These are phyloP conservation scores for Bombus balteatus DNA, from an alignment of 1,140 invertebrate genomes.

Conservation along the genomic window DNA sequence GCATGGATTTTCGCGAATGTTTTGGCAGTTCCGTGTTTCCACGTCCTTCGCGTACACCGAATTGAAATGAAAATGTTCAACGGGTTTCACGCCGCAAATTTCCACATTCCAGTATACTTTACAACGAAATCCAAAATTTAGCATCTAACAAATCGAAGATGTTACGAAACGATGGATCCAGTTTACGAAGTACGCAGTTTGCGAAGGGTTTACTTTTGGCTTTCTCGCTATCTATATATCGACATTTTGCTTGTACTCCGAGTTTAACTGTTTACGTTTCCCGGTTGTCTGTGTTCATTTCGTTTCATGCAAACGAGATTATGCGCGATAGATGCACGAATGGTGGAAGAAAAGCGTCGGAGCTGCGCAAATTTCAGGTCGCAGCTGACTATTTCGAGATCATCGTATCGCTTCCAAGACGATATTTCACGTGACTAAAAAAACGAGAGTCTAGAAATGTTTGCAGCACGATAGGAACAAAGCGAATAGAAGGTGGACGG, in stretches of 20 bases:
- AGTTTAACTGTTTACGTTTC: background rate
- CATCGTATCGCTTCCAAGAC: too few species aligned
- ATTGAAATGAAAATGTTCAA: background rate
- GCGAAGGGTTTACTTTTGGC: background rate
- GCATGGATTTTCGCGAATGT: background rate
- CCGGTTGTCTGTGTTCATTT: background rate
- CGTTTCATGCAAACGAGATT: too few species aligned
- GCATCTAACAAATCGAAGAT: background rate
- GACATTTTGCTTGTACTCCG: background rate
- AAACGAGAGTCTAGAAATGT: background rate
- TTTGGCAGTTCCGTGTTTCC: background rate
- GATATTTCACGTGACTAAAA: background rate
- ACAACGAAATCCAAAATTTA: background rate
- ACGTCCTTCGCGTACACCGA: background rate
- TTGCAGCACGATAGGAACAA: background rate
- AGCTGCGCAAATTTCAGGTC: background rate
- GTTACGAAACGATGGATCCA: too few species aligned
- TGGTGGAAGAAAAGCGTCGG: background rate
- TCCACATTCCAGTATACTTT: background rate
- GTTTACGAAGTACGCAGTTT: background rate
- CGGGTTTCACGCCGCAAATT: background rate
- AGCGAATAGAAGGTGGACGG: background rate
- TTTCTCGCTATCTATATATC: too few species aligned
- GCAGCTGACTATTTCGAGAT: background rate
- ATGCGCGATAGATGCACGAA: background rate